Conservation (phyloP, 2,888 invertebrate species). For the Perdita meconis region DNA sequence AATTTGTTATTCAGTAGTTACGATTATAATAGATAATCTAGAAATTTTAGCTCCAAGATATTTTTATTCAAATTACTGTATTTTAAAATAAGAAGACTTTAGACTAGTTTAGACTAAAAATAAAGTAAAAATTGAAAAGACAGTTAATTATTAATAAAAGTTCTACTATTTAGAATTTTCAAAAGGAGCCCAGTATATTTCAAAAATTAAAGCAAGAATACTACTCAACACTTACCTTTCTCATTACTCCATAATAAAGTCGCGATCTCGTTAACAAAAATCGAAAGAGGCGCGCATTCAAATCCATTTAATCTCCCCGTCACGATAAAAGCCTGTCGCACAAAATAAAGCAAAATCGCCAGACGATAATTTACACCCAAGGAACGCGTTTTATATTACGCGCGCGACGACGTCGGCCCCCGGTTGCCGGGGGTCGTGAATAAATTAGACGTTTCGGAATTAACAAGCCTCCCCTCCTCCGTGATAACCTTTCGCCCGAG, state of each 20-base stretch:
- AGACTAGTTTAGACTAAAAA: no score
- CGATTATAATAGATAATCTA: no score
- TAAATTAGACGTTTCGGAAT: conserved; percentile 66
- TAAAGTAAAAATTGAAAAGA: no score
- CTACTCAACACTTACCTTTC: no score
- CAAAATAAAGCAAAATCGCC: conserved; percentile 49
- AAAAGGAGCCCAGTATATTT: no score
- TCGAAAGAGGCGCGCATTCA: not conserved
- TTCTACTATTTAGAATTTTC: no score
- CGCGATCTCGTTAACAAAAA: conserved; percentile 35
- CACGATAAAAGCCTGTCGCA: conserved; percentile 33
- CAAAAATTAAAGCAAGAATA: no score
- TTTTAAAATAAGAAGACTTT: no score
- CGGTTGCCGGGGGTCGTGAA: conserved; percentile 40
- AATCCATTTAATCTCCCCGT: conserved; percentile 36
- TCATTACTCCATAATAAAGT: conserved; percentile 31
- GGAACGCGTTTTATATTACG: conserved; percentile 35
- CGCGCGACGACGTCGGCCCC: conserved; percentile 17
- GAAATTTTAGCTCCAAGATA: no score
- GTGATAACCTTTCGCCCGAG: conserved; percentile 65
- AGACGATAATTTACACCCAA: conserved; percentile 55
- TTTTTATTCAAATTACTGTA: no score
- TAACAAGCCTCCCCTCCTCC: conserved; percentile 61
- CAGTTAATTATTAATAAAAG: no score
- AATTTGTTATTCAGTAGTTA: no score